Conservation (phyloP, 2,888 invertebrate species). For the Nomada ruficornis region DNA sequence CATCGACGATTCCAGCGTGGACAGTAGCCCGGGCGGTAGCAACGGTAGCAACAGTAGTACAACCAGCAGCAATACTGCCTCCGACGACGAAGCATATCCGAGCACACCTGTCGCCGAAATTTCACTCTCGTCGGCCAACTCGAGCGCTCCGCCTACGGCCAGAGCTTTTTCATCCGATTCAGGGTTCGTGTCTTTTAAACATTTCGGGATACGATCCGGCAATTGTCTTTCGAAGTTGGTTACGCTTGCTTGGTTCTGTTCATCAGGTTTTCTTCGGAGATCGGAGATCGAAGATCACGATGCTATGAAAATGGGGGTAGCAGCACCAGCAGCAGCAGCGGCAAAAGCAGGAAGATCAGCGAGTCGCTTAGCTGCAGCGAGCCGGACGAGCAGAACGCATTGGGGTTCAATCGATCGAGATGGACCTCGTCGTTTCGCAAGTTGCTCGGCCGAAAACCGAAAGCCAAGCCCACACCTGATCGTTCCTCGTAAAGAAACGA, state of each 20-base stretch:
- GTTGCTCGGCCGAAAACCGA: conserved; percentile 82
- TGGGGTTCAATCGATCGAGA: conserved; percentile 85
- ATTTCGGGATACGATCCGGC: no score
- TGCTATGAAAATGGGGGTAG: conserved; percentile 81
- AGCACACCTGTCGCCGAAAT: conserved; percentile 85
- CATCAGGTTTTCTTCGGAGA: conserved; percentile 81
- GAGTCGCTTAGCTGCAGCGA: conserved; percentile 71
- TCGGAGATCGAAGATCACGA: conserved; percentile 81
- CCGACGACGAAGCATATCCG: conserved; percentile 83
- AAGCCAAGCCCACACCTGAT: conserved; percentile 73
- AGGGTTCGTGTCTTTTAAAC: conserved; percentile 70
- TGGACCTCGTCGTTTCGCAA: conserved; percentile 88
- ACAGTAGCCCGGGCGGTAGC: conserved; percentile 62
- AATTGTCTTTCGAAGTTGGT: neutral
- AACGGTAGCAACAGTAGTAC: conserved; percentile 59
- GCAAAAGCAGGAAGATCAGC: conserved; percentile 69
- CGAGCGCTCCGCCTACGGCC: conserved; percentile 77
- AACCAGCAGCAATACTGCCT: conserved; percentile 72
- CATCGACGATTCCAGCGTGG: conserved; percentile 80
- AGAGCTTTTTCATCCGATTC: conserved; percentile 83
- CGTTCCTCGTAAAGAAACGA: conserved; percentile 60
- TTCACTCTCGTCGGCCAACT: conserved; percentile 79
- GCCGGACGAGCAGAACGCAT: conserved; percentile 59
- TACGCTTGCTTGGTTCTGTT: neutral
- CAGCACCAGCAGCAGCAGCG: conserved; percentile 77